Conservation (phyloP, 2,797 vertebrate genomes). For the Acanthopagrus latus region DNA sequence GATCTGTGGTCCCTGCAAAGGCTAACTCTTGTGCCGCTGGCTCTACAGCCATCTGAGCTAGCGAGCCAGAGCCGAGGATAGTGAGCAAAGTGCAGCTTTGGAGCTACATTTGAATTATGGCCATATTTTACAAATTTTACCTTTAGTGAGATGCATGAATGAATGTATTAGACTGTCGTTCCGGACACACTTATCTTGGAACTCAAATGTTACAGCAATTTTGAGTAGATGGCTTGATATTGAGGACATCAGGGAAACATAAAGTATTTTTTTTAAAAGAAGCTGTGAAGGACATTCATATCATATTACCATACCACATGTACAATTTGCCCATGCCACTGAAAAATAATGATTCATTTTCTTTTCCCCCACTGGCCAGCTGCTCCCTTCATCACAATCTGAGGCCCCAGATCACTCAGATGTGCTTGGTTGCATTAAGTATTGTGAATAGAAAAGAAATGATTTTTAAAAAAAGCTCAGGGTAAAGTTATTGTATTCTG, state of each 20-base stretch:
- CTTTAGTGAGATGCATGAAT: slow-evolving; percentile 3
- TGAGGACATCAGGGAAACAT: neutral
- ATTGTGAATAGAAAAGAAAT: neutral
- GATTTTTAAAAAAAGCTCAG: slow-evolving; percentile 3
- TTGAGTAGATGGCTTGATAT: neutral
- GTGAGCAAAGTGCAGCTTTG: no score
- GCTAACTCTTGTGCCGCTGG: no score
- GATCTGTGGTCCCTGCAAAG: no score
- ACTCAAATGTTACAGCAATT: neutral
- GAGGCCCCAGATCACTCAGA: neutral
- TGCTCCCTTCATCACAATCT: slow-evolving; percentile 2
- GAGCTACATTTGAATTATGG: no score
- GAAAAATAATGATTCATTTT: neutral
- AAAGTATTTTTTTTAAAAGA: slow-evolving; percentile 7
- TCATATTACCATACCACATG: neutral
- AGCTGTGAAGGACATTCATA: neutral
- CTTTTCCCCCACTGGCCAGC: neutral
- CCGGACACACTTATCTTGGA: neutral
- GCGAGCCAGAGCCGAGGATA: no score
- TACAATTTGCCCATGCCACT: neutral
- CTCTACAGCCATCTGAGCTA: no score
- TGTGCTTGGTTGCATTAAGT: neutral
- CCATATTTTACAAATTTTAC: no score
- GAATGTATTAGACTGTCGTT: neutral
- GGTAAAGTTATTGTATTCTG: neutral